A percentile compares a stretch with the other conserved stretches of the same genome.
Evolutionary conservation across 2,888 invertebrate genomes (phyloP).

Genomic region (Oxycera nigricornis): DNA sequence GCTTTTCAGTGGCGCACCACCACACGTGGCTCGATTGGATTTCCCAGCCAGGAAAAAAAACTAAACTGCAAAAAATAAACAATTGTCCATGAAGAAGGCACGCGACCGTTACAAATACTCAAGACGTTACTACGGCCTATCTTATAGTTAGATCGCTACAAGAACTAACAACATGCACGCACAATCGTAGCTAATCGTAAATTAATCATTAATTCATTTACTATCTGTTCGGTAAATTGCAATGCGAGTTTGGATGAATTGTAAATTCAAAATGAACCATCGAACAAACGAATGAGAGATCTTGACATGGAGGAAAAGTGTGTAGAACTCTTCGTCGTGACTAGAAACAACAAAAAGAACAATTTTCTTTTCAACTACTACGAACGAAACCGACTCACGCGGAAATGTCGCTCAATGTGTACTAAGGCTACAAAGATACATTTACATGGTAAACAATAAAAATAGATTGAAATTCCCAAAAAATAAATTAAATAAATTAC

Average conservation of each 20-base stretch:
- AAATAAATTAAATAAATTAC: conserved; percentile 1
- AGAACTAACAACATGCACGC: not conserved
- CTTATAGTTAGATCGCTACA: not conserved
- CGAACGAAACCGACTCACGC: too few species aligned
- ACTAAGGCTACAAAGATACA: not conserved
- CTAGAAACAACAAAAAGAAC: conserved; percentile 12
- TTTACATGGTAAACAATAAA: conserved; percentile 4
- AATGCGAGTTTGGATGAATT: not conserved
- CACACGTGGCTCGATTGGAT: too few species aligned
- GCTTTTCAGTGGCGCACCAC: too few species aligned
- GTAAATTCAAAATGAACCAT: not conserved
- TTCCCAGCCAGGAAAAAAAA: not conserved
- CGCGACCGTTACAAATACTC: not conserved
- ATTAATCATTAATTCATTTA: not conserved
- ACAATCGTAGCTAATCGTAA: not conserved
- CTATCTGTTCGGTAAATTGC: not conserved
- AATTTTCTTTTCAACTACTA: too few species aligned
- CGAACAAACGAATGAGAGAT: conserved; percentile 7
- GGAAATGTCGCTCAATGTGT: not conserved
- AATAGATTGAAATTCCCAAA: not conserved
- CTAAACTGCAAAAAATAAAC: not conserved
- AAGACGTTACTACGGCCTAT: not conserved
- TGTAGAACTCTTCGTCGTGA: conserved; percentile 1
- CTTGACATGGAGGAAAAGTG: conserved; percentile 3
- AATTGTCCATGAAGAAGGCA: not conserved